Evolutionary conservation across 1,140 invertebrate species (phyloP).

Genomic region (Microvelia longipes): DNA sequence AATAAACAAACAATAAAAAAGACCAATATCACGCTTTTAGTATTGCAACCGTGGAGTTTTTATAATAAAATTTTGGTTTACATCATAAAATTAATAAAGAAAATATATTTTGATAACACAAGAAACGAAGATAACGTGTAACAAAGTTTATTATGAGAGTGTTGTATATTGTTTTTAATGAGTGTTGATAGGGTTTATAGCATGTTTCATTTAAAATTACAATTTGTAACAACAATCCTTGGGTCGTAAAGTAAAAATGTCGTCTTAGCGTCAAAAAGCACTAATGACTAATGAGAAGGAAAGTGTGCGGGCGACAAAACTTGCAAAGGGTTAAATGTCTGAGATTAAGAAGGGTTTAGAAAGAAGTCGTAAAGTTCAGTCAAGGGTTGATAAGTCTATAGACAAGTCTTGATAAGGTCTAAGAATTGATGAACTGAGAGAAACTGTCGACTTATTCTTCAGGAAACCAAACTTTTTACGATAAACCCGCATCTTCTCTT

Average conservation of each 20-base stretch:
- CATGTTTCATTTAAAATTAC: not conserved
- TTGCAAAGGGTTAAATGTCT: not conserved
- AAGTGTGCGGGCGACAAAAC: not conserved
- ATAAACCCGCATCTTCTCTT: not conserved
- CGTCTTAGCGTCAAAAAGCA: not conserved
- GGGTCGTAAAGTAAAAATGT: not conserved
- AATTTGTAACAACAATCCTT: not conserved
- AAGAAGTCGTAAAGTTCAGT: not conserved
- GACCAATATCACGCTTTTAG: too few relatives aligned
- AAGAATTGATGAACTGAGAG: not conserved
- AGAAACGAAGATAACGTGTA: too few relatives aligned
- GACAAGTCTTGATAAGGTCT: not conserved
- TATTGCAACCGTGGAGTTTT: too few relatives aligned
- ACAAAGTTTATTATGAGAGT: too few relatives aligned
- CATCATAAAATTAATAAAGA: too few relatives aligned
- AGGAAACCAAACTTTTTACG: not conserved
- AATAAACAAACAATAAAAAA: too few relatives aligned
- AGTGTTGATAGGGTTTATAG: not conserved
- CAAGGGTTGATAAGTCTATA: not conserved
- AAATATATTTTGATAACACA: too few relatives aligned
- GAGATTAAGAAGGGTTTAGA: not conserved
- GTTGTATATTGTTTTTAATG: too few relatives aligned
- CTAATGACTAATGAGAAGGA: not conserved
- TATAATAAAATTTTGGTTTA: too few relatives aligned
- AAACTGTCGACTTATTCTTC: not conserved